These are phyloP conservation scores for Morus bassanus DNA, from an alignment of 2,797 vertebrate genomes.

Conservation along the genomic window DNA sequence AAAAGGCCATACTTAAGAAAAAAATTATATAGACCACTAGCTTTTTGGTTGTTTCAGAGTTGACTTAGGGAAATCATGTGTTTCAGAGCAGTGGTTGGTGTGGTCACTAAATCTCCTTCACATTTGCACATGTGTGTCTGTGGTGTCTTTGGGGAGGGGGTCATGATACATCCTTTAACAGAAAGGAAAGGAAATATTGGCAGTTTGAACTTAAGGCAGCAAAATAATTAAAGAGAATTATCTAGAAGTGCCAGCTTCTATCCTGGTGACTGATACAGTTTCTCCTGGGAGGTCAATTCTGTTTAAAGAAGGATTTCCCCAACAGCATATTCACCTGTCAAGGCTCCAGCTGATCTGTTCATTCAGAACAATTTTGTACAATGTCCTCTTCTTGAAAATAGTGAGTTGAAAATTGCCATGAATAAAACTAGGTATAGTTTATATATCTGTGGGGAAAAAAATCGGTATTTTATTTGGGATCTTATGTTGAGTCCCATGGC, in stretches of 20 bases:
- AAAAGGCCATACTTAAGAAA: not conserved
- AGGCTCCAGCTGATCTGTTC: not conserved
- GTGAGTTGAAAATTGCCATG: not conserved
- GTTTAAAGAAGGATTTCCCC: not conserved
- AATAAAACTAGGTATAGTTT: not conserved
- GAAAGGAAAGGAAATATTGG: not conserved
- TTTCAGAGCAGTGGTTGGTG: not conserved
- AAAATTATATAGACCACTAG: too few relatives aligned
- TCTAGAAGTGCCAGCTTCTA: not conserved
- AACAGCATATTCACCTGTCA: not conserved
- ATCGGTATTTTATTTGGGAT: not conserved
- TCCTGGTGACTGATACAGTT: not conserved
- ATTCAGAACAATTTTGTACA: not conserved
- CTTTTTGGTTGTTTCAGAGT: not conserved
- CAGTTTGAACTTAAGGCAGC: not conserved
- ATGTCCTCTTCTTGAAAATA: not conserved
- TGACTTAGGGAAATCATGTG: accelerated
- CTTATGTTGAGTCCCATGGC: not conserved
- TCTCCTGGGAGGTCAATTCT: not conserved
- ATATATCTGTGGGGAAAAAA: not conserved
- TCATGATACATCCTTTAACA: not conserved
- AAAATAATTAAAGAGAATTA: not conserved
- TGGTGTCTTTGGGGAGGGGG: not conserved
- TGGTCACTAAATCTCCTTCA: not conserved
- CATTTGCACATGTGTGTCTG: not conserved